Conservation (phyloP, 2,888 invertebrate species). For the Tineola bisselliella region DNA sequence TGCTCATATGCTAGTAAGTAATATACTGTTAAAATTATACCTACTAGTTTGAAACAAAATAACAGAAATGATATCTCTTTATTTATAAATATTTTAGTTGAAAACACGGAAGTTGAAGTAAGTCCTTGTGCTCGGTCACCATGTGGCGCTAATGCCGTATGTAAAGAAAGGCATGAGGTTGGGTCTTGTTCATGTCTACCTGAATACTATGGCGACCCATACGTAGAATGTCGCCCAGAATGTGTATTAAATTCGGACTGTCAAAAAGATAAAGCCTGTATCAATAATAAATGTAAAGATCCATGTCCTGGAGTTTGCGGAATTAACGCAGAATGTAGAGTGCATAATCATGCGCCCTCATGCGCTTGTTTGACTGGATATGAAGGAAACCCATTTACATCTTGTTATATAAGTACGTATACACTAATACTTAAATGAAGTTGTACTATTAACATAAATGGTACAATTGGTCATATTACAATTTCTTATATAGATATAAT, state of each 20-base stretch:
- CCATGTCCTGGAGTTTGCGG: conserved; percentile 87
- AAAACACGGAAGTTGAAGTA: conserved; percentile 52
- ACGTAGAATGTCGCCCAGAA: conserved; percentile 86
- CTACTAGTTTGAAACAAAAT: background rate
- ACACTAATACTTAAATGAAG: background rate
- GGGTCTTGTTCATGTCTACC: conserved; percentile 85
- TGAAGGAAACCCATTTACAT: conserved; percentile 80
- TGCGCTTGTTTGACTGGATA: conserved; percentile 79
- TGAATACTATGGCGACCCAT: conserved; percentile 88
- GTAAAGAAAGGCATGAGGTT: conserved; percentile 81
- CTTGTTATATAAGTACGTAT: conserved; percentile 71
- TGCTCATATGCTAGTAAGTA: conserved; percentile 73
- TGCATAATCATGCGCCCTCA: conserved; percentile 83
- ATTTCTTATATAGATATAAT: conserved; percentile 35
- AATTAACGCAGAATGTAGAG: conserved; percentile 83
- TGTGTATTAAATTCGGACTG: conserved; percentile 90
- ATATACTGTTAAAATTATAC: background rate
- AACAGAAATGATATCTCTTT: background rate
- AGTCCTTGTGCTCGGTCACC: conserved; percentile 84
- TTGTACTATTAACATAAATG: conserved; percentile 16
- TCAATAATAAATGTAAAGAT: conserved; percentile 84
- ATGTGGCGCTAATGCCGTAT: conserved; percentile 87
- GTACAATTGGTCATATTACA: conserved; percentile 18
- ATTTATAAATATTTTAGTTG: conserved; percentile 42
- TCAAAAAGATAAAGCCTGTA: conserved; percentile 77